Evolutionary conservation across 1,140 invertebrate species (phyloP).

Genomic region (Druon quercuslanigerum): DNA sequence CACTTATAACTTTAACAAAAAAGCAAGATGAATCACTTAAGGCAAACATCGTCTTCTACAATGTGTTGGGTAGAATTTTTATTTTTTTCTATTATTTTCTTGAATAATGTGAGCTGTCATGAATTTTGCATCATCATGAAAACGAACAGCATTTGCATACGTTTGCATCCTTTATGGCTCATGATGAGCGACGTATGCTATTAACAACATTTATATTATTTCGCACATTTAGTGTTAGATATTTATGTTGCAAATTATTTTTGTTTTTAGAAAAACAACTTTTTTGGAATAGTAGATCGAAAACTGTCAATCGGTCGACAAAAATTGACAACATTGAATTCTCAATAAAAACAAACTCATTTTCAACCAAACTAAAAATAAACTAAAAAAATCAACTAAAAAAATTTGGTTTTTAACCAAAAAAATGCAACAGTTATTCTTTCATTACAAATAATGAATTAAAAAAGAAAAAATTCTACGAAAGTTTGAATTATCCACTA

Average conservation of each 20-base stretch:
- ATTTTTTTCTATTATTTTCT: constrained; percentile 7
- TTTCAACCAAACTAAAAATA: too few relatives aligned
- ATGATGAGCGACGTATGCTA: constrained; percentile 5
- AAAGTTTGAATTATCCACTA: too few relatives aligned
- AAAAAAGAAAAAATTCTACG: too few relatives aligned
- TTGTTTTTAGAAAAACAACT: too few relatives aligned
- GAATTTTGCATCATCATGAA: constrained; percentile 28
- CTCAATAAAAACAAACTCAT: too few relatives aligned
- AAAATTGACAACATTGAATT: too few relatives aligned
- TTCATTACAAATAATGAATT: too few relatives aligned
- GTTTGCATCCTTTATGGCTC: constrained; percentile 16
- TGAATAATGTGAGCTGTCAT: background rate
- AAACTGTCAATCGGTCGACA: too few relatives aligned
- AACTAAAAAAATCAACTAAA: too few relatives aligned
- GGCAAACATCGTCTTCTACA: background rate
- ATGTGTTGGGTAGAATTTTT: background rate
- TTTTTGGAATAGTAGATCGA: too few relatives aligned
- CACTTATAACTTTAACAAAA: background rate
- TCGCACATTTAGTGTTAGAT: background rate
- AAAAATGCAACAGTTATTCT: too few relatives aligned
- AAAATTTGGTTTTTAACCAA: too few relatives aligned
- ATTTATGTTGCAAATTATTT: background rate
- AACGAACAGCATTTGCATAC: background rate
- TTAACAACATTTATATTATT: constrained; percentile 2
- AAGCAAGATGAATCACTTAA: background rate